Evolutionary conservation across 2,797 vertebrate genomes (phyloP).

Genomic region (Syngnathus rostellatus): DNA sequence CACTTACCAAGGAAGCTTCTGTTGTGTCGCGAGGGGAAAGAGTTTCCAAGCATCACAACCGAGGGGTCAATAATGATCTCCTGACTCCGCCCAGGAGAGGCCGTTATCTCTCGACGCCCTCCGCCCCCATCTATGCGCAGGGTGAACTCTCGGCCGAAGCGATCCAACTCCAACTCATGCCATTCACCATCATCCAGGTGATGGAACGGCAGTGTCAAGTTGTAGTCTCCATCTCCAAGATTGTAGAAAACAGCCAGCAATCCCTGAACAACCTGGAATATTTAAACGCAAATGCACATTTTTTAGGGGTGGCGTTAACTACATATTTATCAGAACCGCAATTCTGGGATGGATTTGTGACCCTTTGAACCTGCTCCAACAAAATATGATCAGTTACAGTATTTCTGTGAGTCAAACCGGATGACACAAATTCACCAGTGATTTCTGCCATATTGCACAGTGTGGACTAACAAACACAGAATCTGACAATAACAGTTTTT

Average conservation of each 20-base stretch:
- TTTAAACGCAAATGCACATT: neutral
- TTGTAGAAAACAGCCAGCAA: slow-evolving; percentile 78
- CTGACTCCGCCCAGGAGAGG: slow-evolving; percentile 69
- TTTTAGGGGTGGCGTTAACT: neutral
- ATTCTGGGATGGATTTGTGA: neutral
- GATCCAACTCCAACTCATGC: slow-evolving; percentile 77
- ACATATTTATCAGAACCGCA: neutral
- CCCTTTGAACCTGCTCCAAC: neutral
- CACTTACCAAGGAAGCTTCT: slow-evolving; percentile 78
- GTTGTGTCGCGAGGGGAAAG: slow-evolving; percentile 72
- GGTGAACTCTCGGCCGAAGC: slow-evolving; percentile 77
- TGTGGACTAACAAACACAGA: slow-evolving; percentile 29
- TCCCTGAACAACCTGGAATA: slow-evolving; percentile 68
- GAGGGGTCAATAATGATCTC: slow-evolving; percentile 79
- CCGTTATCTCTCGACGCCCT: slow-evolving; percentile 71
- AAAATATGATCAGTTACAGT: neutral
- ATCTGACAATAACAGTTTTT: slow-evolving; percentile 24
- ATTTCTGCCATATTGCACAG: slow-evolving; percentile 18
- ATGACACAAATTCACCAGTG: slow-evolving; percentile 21
- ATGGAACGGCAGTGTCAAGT: slow-evolving; percentile 70
- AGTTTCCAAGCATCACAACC: slow-evolving; percentile 77
- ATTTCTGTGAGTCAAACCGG: slow-evolving; percentile 8
- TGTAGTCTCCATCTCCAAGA: slow-evolving; percentile 79
- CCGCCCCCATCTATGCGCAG: slow-evolving; percentile 77
- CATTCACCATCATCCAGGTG: slow-evolving; percentile 78